Conservation (phyloP, 2,797 vertebrate genomes). For the Chromis chromis region DNA sequence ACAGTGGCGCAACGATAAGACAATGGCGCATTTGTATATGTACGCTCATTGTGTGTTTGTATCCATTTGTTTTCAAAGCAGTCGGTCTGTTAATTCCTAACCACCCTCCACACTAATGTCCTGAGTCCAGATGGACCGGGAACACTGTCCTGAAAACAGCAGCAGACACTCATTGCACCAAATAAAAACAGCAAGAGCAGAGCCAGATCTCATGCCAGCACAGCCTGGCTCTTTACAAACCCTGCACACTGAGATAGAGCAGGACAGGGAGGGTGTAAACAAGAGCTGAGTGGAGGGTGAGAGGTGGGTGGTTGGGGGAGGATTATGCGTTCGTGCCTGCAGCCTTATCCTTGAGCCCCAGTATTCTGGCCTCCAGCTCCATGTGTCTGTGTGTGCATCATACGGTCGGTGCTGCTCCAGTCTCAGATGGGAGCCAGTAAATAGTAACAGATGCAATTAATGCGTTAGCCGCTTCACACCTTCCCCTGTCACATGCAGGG, state of each 20-base stretch:
- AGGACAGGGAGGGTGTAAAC: slow-evolving; percentile 35
- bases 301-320: neutral
- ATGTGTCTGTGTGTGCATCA: slow-evolving; percentile 14
- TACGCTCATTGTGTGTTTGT: neutral
- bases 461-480: slow-evolving; percentile 46
- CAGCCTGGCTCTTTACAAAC: slow-evolving; percentile 53
- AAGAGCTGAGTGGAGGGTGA: slow-evolving; percentile 15
- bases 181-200: slow-evolving; percentile 43
- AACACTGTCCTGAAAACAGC: slow-evolving; percentile 48
- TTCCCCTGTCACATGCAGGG: slow-evolving; percentile 41
- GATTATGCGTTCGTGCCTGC: slow-evolving; percentile 3
- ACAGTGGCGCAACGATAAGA: neutral
- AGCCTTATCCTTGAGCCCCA: slow-evolving; percentile 17
- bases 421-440: slow-evolving; percentile 12
- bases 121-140: slow-evolving; percentile 51
- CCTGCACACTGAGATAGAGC: slow-evolving; percentile 31
- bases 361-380: slow-evolving; percentile 21
- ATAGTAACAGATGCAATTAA: slow-evolving; percentile 48
- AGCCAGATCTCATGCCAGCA: slow-evolving; percentile 58
- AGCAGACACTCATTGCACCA: slow-evolving; percentile 50
- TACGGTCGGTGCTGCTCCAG: neutral
- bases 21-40: neutral
- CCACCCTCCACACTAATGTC: slow-evolving; percentile 6
- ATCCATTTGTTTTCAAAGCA: slow-evolving; percentile 36
- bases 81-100: slow-evolving; percentile 30